Base-by-base conservation (phyloP, 2,113 vertebrate genomes). In the Corydoras maculifer region DNA sequence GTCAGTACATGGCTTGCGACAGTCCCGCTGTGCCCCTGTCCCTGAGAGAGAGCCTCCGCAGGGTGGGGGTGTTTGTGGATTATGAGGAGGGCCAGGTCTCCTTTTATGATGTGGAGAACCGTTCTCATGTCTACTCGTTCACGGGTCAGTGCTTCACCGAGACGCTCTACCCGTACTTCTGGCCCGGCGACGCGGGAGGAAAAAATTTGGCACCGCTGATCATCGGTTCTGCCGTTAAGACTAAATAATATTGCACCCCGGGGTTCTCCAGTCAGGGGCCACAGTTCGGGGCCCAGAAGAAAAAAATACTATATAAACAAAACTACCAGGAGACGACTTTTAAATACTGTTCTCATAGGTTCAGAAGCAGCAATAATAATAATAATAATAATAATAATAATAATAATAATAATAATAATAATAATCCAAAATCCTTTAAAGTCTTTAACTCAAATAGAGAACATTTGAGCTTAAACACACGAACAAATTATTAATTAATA, bases 41-140 rank as follows among this genome's bases (percentile, higher is more conserved):
- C 10, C 57, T 63, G 53, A 68, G n/a, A 25, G 29, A 58, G 53
- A 58, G 58, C 25, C 58, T 62, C 2, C 65, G 69, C 53, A 69
- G 9, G 43, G 59, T 74, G 60, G 73, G 73, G 9, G 65, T 74
- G 35, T 74, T 64, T 63, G 66, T 74, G 35, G 53, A 74, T 57
- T 69, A 69, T 69, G 66, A 74, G 60, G 35, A 4, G 35, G 35
- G 35, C 31, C 59, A 13, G 59, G 59, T 61, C 13, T 14, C 30
- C 12, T 61, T 61, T 61, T 61, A 61, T 14, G 13, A 59, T 12
- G 58, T 30, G 2, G 30, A 61, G 11, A n/a, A 6, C 59, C 12
- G 13, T 3, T 61, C 30, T 61, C 59, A 35, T 31, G 31, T 61
- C 2, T 61, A 61, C 7, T 61, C 59, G 8, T 61, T 35, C 30